Conservation (phyloP, 1,140 invertebrate species). For the Drosophila oshimai region DNA sequence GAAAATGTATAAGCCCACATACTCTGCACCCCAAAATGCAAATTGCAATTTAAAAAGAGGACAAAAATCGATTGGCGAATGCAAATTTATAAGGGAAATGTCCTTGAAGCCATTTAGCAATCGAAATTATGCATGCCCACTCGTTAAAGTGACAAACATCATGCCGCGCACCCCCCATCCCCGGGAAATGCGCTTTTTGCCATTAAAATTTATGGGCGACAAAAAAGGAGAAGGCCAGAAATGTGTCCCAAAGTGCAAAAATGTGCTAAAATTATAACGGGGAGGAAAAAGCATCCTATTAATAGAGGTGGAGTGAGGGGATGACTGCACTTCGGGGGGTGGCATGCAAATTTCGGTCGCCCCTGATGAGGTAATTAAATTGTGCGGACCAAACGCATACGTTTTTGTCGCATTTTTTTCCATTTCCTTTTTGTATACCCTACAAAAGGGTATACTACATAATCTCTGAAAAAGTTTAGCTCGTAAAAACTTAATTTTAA, state of each 20-base stretch:
- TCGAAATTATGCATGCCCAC: constrained; percentile 79
- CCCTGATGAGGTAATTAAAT: constrained; percentile 66
- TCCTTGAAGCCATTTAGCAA: constrained; percentile 69
- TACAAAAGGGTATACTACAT: background rate
- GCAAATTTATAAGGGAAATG: constrained; percentile 47
- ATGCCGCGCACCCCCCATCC: background rate
- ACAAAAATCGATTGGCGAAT: constrained; percentile 33
- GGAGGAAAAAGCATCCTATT: constrained; percentile 5
- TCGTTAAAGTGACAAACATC: constrained; percentile 60
- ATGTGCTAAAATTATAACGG: constrained; percentile 26
- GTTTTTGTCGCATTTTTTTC: constrained; percentile 50
- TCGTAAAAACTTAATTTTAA: background rate
- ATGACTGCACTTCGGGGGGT: constrained; percentile 39
- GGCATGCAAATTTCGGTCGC: constrained; percentile 65
- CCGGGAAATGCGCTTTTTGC: constrained; percentile 65
- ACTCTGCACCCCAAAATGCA: background rate
- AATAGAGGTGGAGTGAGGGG: background rate
- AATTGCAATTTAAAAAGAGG: constrained; percentile 57
- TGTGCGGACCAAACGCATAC: constrained; percentile 19
- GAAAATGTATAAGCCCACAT: background rate
- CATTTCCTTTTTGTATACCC: constrained; percentile 8
- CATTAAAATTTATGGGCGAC: constrained; percentile 75
- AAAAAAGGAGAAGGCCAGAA: background rate
- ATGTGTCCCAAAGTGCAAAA: constrained; percentile 47
- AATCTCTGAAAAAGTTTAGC: background rate